Percentiles rank a stretch among this genome's conserved stretches.
phyloP scores from a whole-genome alignment of 2,797 vertebrate species.

The Argentina silus region DNA sequence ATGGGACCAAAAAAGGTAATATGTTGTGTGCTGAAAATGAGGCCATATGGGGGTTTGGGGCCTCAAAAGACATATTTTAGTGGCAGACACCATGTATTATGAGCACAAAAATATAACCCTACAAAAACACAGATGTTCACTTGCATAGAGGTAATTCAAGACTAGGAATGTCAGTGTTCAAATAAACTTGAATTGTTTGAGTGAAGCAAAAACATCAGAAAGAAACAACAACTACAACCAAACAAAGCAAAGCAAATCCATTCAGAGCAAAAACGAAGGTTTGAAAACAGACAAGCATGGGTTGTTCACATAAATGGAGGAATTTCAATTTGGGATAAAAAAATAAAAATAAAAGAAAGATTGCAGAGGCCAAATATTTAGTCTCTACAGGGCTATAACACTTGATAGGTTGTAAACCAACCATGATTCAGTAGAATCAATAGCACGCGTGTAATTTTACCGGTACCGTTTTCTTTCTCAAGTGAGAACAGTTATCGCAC shows the following conservation, averaged over 20 bases:
- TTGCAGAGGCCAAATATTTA: not conserved
- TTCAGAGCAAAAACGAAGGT: not conserved
- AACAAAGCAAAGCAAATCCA: constrained; percentile 9
- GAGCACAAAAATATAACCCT: not conserved
- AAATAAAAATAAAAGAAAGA: not conserved
- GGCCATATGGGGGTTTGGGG: not conserved
- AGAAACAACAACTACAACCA: not conserved
- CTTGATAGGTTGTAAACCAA: not conserved
- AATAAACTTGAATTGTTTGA: not conserved
- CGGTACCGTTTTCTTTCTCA: not conserved
- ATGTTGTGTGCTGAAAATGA: not conserved
- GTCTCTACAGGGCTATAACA: not conserved
- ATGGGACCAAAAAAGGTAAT: not conserved
- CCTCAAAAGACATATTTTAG: constrained; percentile 2
- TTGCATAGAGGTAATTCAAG: not conserved
- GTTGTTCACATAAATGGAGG: not conserved
- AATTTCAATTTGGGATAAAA: not conserved
- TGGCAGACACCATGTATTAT: not conserved
- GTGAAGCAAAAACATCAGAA: not conserved
- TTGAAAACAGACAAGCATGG: not conserved
- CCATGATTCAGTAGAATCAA: constrained; percentile 1
- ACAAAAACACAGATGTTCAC: not conserved
- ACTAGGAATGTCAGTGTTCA: not conserved
- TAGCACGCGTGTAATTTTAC: not conserved
- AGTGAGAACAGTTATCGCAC: not conserved